phyloP scores from a whole-genome alignment of 92 coral and sea anemone genomes.

The Ricordea florida region DNA sequence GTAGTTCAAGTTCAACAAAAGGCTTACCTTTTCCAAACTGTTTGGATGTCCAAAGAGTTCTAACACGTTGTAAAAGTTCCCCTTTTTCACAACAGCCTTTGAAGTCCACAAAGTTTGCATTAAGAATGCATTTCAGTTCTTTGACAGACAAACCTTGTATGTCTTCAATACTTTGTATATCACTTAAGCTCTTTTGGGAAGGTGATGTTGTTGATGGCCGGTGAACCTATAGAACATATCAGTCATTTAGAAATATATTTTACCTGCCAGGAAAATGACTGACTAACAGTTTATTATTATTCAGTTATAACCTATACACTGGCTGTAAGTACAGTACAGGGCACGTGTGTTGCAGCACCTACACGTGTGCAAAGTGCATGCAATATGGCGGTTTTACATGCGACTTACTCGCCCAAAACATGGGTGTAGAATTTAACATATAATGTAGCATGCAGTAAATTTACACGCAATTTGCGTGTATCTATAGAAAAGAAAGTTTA shows the following conservation, averaged over 20 bases:
- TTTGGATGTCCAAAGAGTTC: conserved; percentile 82
- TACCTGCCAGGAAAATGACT: neutral
- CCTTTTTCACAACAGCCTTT: conserved; percentile 93
- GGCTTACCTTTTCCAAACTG: too few species aligned
- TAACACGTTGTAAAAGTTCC: conserved; percentile 82
- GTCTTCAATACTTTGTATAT: conserved; percentile 64
- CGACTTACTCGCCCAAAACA: too few species aligned
- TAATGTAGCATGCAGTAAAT: too few species aligned
- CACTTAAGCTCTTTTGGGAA: conserved; percentile 54
- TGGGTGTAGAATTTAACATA: too few species aligned
- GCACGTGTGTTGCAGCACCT: too few species aligned
- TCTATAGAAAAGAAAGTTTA: too few species aligned
- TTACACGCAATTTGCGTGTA: too few species aligned
- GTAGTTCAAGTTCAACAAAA: too few species aligned
- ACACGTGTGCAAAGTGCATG: neutral
- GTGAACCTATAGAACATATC: neutral
- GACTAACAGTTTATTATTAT: neutral
- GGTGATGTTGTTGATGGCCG: conserved; percentile 17
- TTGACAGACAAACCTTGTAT: conserved; percentile 78
- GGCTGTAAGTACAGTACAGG: neutral
- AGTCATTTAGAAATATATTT: neutral
- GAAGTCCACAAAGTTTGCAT: conserved; percentile 89
- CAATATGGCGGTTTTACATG: neutral
- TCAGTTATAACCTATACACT: neutral
- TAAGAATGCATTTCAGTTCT: conserved; percentile 81